Conservation (phyloP, 2,113 vertebrate species). For the Cairina moschata region DNA sequence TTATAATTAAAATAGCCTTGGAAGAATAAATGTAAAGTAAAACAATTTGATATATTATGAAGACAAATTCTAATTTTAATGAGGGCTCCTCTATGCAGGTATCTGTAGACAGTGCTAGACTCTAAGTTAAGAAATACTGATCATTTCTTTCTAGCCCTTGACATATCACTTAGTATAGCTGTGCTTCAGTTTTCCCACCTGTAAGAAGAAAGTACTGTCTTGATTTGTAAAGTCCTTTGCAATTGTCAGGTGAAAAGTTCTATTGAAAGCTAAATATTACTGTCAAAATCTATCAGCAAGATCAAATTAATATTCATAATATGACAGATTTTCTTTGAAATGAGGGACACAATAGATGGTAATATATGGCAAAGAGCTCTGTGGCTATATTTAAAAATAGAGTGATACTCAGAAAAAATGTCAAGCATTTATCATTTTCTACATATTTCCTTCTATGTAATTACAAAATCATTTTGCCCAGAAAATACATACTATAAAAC, state of each 20-base stretch:
- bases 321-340: slow-evolving; percentile 16
- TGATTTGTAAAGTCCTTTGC: neutral
- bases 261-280: slow-evolving; percentile 28
- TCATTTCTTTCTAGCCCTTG: neutral
- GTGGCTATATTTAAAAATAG: neutral
- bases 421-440: neutral
- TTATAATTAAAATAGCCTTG: neutral
- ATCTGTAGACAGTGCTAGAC: neutral
- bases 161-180: neutral
- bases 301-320: slow-evolving; percentile 30
- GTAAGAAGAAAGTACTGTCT: neutral
- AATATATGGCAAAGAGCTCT: neutral
- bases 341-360: neutral
- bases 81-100: neutral
- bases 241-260: neutral
- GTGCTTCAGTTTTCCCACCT: neutral
- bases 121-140: neutral
- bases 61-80: neutral
- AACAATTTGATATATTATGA: neutral
- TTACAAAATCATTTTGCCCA: neutral
- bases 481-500: neutral
- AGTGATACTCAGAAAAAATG: neutral
- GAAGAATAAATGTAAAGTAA: neutral
- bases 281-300: slow-evolving; percentile 33
- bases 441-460: neutral